These are phyloP conservation scores for Henricia sp. DNA, from an alignment of 53 echinoderm and acorn worm species.

Conservation along the genomic window DNA sequence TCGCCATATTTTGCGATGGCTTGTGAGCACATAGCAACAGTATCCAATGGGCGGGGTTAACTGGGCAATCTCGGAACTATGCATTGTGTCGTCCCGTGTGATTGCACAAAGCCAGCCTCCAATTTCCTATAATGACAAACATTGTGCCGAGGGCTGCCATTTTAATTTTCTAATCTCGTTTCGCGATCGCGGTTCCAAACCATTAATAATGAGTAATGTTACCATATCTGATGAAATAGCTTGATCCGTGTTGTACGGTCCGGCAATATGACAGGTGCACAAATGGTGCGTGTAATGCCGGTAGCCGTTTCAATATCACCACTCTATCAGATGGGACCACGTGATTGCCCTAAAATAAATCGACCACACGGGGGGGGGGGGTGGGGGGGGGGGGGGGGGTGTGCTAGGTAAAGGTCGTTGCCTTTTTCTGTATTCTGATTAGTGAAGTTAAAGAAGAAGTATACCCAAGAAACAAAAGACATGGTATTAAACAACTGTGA, in stretches of 20 bases:
- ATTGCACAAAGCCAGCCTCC: neutral
- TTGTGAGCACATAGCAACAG: no score
- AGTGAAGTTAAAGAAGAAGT: no score
- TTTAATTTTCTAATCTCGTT: neutral
- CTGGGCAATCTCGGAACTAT: no score
- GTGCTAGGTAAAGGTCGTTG: neutral
- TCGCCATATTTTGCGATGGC: no score
- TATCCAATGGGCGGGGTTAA: no score
- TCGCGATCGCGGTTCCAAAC: neutral
- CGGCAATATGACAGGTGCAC: neutral
- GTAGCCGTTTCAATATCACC: conserved; percentile 14
- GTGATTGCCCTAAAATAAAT: conserved; percentile 1
- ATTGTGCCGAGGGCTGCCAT: neutral
- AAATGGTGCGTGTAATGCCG: conserved; percentile 10
- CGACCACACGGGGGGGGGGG: neutral
- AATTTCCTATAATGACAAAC: no score
- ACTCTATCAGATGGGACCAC: neutral
- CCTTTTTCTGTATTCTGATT: neutral
- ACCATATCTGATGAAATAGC: conserved; percentile 4
- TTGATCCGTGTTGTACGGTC: neutral
- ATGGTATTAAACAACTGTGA: no score
- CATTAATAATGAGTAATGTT: conserved; percentile 2
- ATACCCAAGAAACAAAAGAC: no score
- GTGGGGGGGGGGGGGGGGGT: neutral
- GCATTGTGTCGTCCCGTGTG: neutral